Evolutionary conservation across 1,140 invertebrate species (phyloP).

Genomic region (Trachymyrmex septentrionalis): DNA sequence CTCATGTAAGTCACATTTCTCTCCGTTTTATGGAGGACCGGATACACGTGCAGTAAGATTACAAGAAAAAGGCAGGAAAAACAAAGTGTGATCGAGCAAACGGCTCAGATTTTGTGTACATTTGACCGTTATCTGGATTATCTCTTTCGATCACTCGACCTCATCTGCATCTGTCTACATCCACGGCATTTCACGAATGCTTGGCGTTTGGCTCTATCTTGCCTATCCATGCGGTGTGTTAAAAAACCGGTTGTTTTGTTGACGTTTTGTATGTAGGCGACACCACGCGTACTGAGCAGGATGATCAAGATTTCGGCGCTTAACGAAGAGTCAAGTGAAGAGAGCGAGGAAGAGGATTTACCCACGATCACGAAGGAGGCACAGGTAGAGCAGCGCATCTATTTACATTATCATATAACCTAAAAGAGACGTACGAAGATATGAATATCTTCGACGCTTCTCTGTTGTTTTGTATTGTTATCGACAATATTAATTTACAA

Average conservation of each 20-base stretch:
- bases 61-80: too few relatives aligned
- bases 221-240: too few relatives aligned
- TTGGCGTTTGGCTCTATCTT: too few relatives aligned
- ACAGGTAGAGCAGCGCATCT: conserved; percentile 83
- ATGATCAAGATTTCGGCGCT: conserved; percentile 91
- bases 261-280: conserved; percentile 62
- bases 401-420: conserved; percentile 65
- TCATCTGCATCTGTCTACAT: neutral
- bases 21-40: neutral
- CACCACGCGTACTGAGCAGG: conserved; percentile 49
- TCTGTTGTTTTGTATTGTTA: neutral
- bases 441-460: neutral
- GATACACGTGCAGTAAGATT: neutral
- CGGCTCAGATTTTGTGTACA: neutral
- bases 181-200: neutral
- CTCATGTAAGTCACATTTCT: neutral
- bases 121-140: neutral
- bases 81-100: neutral
- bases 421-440: neutral
- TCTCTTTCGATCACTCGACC: neutral
- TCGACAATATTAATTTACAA: conserved; percentile 5
- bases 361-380: conserved; percentile 90
- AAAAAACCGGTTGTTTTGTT: conserved; percentile 69
- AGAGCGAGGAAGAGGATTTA: conserved; percentile 87
- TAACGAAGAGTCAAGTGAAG: conserved; percentile 89